Conservation (phyloP, 2,888 invertebrate species). For the Philopedon plagiatum region DNA sequence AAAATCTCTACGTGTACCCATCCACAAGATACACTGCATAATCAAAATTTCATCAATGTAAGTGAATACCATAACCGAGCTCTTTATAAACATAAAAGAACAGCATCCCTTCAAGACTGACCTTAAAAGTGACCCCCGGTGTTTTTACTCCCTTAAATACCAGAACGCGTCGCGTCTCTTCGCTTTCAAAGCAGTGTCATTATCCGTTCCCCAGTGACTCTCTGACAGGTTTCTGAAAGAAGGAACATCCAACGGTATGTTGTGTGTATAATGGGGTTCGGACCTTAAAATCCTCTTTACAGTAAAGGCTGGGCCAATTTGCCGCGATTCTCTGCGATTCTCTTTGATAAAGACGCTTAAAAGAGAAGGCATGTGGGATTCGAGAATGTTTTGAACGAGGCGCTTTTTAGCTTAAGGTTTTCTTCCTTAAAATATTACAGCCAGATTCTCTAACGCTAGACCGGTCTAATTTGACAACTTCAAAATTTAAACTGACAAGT, state of each 20-base stretch:
- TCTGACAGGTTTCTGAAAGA: constrained; percentile 30
- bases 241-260: constrained; percentile 32
- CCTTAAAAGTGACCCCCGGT: constrained; percentile 1
- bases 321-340: constrained; percentile 10
- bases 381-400: not conserved
- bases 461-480: no score
- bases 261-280: constrained; percentile 23
- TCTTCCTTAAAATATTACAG: not conserved
- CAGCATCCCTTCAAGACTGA: constrained; percentile 1
- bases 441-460: no score
- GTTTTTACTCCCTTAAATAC: constrained; percentile 13
- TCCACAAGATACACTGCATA: no score
- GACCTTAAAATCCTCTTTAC: constrained; percentile 23
- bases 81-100: constrained; percentile 12
- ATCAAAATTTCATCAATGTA: no score
- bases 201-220: constrained; percentile 29
- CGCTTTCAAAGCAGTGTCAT: constrained; percentile 14
- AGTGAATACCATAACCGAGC: not conserved
- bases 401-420: constrained; percentile 1
- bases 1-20: no score
- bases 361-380: not conserved
- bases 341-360: constrained; percentile 20
- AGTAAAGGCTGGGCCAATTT: constrained; percentile 3
- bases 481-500: no score
- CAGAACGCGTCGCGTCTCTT: constrained; percentile 13